phyloP scores from a whole-genome alignment of 2,113 vertebrate genomes.

The Rhabdomys dilectus region DNA sequence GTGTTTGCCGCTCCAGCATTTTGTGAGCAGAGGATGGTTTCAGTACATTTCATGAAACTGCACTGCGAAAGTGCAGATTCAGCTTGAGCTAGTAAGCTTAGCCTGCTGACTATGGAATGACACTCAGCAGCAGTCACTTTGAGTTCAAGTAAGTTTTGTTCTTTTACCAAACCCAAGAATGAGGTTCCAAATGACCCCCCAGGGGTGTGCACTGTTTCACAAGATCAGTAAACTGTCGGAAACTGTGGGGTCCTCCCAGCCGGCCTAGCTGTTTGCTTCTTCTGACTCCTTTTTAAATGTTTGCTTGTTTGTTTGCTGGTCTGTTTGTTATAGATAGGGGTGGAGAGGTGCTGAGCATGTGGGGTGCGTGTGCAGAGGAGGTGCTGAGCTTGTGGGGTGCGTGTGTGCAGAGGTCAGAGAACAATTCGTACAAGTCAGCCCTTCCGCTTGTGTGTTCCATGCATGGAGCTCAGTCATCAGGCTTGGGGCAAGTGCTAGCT shows the following conservation, averaged over 20 bases:
- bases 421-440: background rate
- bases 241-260: background rate
- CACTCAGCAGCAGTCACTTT: background rate
- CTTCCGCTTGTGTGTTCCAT: background rate
- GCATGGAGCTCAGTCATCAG: background rate
- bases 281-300: background rate
- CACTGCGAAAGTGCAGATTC: background rate
- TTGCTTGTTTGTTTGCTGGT: too few species aligned
- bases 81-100: background rate
- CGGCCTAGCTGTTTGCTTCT: background rate
- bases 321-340: background rate
- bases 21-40: background rate
- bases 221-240: background rate
- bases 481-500: background rate
- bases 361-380: background rate
- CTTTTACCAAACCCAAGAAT: constrained; percentile 30
- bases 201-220: background rate
- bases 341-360: background rate
- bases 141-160: background rate
- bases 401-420: background rate
- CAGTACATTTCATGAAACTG: background rate
- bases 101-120: background rate
- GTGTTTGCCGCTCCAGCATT: background rate
- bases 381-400: background rate
- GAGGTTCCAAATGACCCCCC: background rate